phyloP scores from a whole-genome alignment of 2,113 vertebrate genomes.

The Ameiurus melas region DNA sequence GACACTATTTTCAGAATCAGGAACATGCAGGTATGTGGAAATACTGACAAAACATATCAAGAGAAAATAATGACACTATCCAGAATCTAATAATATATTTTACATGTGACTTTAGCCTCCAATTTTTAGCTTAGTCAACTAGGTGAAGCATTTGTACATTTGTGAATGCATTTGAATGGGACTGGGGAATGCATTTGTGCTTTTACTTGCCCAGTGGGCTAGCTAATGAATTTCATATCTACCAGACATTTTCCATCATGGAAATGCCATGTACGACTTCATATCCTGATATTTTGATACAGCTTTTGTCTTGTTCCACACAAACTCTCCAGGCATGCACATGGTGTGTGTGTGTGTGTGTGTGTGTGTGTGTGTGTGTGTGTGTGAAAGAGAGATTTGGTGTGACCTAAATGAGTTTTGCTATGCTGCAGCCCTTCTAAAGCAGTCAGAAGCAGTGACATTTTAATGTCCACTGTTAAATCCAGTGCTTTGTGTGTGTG shows the following conservation, averaged over 20 bases:
- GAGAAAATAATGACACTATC: background rate
- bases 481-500: slow-evolving; percentile 29
- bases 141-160: background rate
- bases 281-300: background rate
- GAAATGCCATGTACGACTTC: background rate
- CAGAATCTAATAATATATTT: background rate
- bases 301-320: background rate
- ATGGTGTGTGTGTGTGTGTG: background rate
- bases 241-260: background rate
- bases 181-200: background rate
- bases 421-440: slow-evolving; percentile 10
- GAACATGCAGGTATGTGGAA: background rate
- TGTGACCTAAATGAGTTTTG: slow-evolving; percentile 9
- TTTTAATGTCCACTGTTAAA: slow-evolving; percentile 41
- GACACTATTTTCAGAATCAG: background rate
- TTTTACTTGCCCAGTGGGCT: background rate
- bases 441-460: slow-evolving; percentile 31
- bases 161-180: too few species aligned
- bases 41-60: background rate
- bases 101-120: background rate
- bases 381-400: background rate
- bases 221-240: background rate
- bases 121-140: background rate
- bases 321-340: background rate
- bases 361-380: too few species aligned